Conservation (phyloP, 2,888 invertebrate genomes). For the Ellobium chinense region DNA sequence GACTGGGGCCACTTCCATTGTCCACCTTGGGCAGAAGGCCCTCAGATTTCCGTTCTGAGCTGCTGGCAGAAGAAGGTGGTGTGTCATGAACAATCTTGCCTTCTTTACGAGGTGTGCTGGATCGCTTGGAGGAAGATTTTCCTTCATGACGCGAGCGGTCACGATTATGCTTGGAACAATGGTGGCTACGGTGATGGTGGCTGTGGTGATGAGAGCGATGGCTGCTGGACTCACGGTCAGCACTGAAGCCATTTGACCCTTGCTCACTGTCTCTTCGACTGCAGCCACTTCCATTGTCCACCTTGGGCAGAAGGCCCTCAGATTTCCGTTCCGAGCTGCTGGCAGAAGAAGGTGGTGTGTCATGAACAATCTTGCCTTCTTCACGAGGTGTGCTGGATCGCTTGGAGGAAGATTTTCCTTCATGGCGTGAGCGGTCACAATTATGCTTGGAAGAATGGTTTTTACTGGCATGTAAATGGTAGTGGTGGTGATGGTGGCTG, state of each 20-base stretch:
- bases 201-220: constrained; percentile 30
- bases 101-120: constrained; percentile 36
- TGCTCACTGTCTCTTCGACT: constrained; percentile 13
- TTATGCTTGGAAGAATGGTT: constrained; percentile 32
- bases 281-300: neutral
- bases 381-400: constrained; percentile 34
- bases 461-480: constrained; percentile 20
- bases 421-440: constrained; percentile 31
- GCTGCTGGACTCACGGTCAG: neutral
- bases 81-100: constrained; percentile 27
- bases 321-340: constrained; percentile 18
- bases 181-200: constrained; percentile 32
- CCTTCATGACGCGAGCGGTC: constrained; percentile 38
- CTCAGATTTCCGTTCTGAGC: constrained; percentile 18
- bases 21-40: constrained; percentile 31
- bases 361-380: constrained; percentile 33
- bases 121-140: constrained; percentile 25
- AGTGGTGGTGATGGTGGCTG: constrained; percentile 33
- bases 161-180: constrained; percentile 22
- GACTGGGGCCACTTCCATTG: neutral
- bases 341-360: constrained; percentile 11
- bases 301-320: constrained; percentile 33
- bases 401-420: constrained; percentile 29
- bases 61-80: constrained; percentile 5
- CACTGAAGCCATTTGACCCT: constrained; percentile 17